Evolutionary conservation across 2,888 invertebrate species (phyloP).

Genomic region (Idaea dimidiata): DNA sequence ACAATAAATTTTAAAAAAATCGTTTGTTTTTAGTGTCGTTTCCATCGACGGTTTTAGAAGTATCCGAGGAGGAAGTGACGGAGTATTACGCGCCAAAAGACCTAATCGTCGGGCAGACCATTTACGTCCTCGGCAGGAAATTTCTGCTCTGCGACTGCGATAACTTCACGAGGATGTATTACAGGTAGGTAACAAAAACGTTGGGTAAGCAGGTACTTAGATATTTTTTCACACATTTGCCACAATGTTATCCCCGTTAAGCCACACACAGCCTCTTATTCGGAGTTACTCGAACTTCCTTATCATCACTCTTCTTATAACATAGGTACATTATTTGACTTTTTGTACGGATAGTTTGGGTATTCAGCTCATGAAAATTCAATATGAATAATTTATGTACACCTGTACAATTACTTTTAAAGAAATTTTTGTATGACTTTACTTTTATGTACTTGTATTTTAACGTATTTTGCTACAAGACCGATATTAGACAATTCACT

Average conservation of each 20-base stretch:
- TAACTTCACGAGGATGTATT: constrained; percentile 89
- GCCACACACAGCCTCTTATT: background rate
- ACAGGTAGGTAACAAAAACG: constrained; percentile 63
- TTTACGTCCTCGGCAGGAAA: constrained; percentile 84
- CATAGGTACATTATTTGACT: background rate
- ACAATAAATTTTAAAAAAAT: constrained; percentile 2
- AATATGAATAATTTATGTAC: background rate
- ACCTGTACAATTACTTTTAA: background rate
- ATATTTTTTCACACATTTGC: background rate
- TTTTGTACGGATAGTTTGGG: background rate
- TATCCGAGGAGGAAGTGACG: constrained; percentile 85
- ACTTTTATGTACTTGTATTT: too few species aligned
- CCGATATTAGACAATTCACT: too few species aligned
- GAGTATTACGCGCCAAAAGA: constrained; percentile 90
- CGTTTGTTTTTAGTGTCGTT: constrained; percentile 70
- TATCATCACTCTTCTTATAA: background rate
- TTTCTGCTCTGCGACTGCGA: constrained; percentile 91
- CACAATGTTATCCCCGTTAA: background rate
- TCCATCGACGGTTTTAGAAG: constrained; percentile 85
- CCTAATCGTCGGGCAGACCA: constrained; percentile 86
- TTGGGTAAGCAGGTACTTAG: background rate
- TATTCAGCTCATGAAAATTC: background rate
- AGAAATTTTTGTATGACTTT: too few species aligned
- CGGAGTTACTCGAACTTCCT: background rate
- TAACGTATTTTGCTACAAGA: too few species aligned